These are phyloP conservation scores for Danio choprae DNA, from an alignment of 2,797 vertebrate genomes.

Conservation along the genomic window DNA sequence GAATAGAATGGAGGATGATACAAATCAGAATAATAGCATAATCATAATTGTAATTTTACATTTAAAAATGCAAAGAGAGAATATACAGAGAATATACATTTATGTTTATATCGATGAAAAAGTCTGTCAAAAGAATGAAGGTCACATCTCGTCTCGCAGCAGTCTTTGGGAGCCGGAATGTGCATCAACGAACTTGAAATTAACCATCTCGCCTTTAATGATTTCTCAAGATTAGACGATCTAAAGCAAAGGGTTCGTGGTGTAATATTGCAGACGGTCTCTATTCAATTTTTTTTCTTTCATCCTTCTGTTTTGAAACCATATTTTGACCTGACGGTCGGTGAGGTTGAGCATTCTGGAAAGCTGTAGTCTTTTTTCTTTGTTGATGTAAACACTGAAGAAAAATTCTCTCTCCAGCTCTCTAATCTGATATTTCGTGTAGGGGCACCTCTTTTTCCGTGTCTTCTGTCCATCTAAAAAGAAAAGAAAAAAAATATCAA, in stretches of 20 bases:
- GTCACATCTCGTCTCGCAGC: constrained; percentile 44
- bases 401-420: constrained; percentile 99
- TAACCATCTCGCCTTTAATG: constrained; percentile 66
- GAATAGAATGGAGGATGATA: constrained; percentile 39
- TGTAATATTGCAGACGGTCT: constrained; percentile 99
- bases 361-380: constrained; percentile 96
- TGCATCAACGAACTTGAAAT: constrained; percentile 82
- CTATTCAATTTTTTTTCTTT: constrained; percentile 99
- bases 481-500: constrained; percentile 59
- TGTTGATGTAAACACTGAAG: constrained; percentile 99
- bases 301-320: constrained; percentile 99
- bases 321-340: constrained; percentile 99
- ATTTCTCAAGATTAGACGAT: constrained; percentile 58
- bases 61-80: constrained; percentile 32
- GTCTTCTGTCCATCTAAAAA: constrained; percentile 92
- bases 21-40: constrained; percentile 51
- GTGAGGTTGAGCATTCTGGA: constrained; percentile 98
- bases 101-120: constrained; percentile 60
- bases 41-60: constrained; percentile 54
- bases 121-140: constrained; percentile 60
- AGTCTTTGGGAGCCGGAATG: constrained; percentile 41
- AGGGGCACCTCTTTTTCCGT: constrained; percentile 97
- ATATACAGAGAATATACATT: constrained; percentile 60
- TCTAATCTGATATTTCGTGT: constrained; percentile 97
- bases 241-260: constrained; percentile 93